Evolutionary conservation across 2,113 vertebrate genomes (phyloP).

Genomic region (Anarhynchus alexandrinus): DNA sequence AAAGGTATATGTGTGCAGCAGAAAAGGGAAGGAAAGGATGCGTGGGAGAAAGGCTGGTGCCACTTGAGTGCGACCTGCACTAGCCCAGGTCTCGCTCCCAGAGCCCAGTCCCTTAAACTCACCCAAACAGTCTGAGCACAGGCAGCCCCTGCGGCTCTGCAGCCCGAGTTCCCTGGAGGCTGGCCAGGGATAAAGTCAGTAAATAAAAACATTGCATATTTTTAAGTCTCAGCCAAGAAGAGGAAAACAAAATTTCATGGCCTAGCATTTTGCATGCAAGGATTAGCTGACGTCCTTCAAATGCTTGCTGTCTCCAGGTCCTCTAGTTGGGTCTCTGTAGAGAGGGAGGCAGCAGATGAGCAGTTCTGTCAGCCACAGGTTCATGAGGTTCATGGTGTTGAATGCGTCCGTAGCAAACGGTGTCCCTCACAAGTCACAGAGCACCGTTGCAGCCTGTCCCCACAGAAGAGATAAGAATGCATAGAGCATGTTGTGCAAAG

Average conservation of each 20-base stretch:
- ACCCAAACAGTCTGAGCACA: neutral
- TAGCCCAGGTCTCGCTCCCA: neutral
- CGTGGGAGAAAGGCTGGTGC: neutral
- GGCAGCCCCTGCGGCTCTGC: neutral
- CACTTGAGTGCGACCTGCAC: accelerated
- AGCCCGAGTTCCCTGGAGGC: neutral
- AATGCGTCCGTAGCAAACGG: neutral
- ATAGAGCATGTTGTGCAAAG: neutral
- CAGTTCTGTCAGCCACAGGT: neutral
- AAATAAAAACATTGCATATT: neutral
- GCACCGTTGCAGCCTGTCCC: neutral
- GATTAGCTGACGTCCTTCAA: neutral
- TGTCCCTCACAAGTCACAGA: neutral
- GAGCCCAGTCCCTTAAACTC: neutral
- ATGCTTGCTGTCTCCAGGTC: neutral
- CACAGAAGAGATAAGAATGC: neutral
- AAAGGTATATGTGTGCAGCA: neutral
- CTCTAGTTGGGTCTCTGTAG: neutral
- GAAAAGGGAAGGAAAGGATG: neutral
- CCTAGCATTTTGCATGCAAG: neutral
- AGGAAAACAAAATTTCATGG: neutral
- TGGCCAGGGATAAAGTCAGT: neutral
- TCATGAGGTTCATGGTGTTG: neutral
- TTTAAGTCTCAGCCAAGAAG: neutral
- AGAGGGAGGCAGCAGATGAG: neutral